Evolutionary conservation across 92 coral and sea anemone species (phyloP).

Genomic region (Desmophyllum pertusum): DNA sequence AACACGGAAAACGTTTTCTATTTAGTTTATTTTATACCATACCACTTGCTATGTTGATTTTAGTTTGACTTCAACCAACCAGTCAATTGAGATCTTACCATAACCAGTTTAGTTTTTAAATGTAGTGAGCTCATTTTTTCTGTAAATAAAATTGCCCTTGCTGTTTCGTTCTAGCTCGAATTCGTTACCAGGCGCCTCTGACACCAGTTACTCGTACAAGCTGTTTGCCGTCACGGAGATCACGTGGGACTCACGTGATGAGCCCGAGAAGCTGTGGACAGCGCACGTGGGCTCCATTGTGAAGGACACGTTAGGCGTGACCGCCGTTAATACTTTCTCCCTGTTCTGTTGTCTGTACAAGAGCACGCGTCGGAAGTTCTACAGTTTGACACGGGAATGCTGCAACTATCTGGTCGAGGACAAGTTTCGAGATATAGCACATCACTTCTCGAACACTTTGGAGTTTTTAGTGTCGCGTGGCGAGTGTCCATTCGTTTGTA

Average conservation of each 20-base stretch:
- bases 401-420: constrained; percentile 89
- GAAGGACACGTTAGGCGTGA: constrained; percentile 85
- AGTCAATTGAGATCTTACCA: too few relatives aligned
- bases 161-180: constrained; percentile 64
- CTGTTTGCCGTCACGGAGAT: constrained; percentile 78
- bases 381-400: constrained; percentile 93
- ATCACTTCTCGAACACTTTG: constrained; percentile 79
- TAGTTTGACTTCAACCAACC: too few relatives aligned
- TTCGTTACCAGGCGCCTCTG: constrained; percentile 76
- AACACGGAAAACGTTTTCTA: too few relatives aligned
- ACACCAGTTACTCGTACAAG: constrained; percentile 78
- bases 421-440: constrained; percentile 78
- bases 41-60: too few relatives aligned
- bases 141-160: neutral
- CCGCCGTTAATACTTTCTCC: constrained; percentile 90
- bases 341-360: constrained; percentile 83
- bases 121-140: neutral
- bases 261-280: constrained; percentile 81
- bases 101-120: too few relatives aligned
- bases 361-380: constrained; percentile 79
- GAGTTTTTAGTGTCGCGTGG: constrained; percentile 91
- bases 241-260: constrained; percentile 61
- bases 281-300: constrained; percentile 85
- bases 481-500: constrained; percentile 87
- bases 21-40: too few relatives aligned